Base-by-base conservation (phyloP, 2,797 vertebrate species). In the Pangasius macronema region DNA sequence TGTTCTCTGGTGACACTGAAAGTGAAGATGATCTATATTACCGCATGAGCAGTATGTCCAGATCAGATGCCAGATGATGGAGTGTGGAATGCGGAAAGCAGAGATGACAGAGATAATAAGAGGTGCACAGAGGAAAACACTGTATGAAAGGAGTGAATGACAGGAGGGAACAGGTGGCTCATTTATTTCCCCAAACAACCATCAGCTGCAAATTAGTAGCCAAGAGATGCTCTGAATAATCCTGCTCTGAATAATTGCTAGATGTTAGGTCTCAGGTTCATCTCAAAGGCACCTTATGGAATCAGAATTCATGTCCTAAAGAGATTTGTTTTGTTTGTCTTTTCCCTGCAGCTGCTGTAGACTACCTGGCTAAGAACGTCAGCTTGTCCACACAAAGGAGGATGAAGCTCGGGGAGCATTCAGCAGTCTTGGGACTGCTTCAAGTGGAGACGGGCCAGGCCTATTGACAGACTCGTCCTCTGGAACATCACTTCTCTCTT, bases 331-430 rank as follows among this genome's bases (percentile, higher is more conserved):
- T 80, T 63, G 49, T 84, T 75, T 73, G n/a, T 2, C 6, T 76
- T 86, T 75, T 67, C 5, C 84, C 13, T 75, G 59, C 92, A 96
- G 95, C 95, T 88, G 97, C 98, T 7, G 99, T 99, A 82, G 98
- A 99, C 93, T 99, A 99, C 92, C 92, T 99, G 96, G 97, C 98
- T 72, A 99, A 99, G 95, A 99, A 99, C 18, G 99, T 99, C 90
- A 98, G 98, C 94, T 95, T 99, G 91, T 97, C 97, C 90, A 97
- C 97, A 59, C 98, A 99, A 94, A 97, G 97, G 82, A 95, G 97
- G 93, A 97, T 99, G 97, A 99, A 99, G 94, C 96, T 99, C 0
- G 95, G 97, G 3, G 98, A 99, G 90, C 98, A 98, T 92, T 98
- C 98, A 0, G 97, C 97, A 0, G 98, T 99, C 67, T 95, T 99